These are phyloP conservation scores for Trichopria drosophilae DNA, from an alignment of 2,888 invertebrate genomes.

Conservation along the genomic window DNA sequence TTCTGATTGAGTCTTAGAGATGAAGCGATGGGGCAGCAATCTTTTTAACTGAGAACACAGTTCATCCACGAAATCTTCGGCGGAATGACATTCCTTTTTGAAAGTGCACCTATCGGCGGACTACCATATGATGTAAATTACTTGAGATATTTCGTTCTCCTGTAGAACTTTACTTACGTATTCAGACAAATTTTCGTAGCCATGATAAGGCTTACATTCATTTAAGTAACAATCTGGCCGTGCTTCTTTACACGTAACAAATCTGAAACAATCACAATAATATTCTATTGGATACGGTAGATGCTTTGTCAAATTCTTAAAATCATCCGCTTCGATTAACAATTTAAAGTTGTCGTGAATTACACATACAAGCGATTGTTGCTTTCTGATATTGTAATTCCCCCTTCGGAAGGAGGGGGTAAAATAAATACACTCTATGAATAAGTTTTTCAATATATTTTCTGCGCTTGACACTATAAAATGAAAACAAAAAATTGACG, in stretches of 20 bases:
- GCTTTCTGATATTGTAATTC: too few species aligned
- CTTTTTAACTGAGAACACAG: conserved; percentile 5
- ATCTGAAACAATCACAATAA: conserved; percentile 3
- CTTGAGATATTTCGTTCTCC: not conserved
- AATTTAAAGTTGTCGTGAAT: conserved; percentile 10
- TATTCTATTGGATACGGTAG: conserved; percentile 2
- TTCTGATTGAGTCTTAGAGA: conserved; percentile 8
- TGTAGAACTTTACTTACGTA: conserved; percentile 7
- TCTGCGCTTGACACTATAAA: too few species aligned
- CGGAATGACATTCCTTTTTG: conserved; percentile 1
- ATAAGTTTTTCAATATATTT: too few species aligned
- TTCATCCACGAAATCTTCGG: conserved; percentile 5
- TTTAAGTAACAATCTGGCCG: conserved; percentile 6
- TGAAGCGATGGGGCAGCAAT: conserved; percentile 6
- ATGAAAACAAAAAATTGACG: too few species aligned
- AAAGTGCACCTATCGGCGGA: conserved; percentile 8
- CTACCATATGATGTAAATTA: not conserved
- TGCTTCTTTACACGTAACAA: not conserved
- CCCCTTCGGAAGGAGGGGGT: too few species aligned
- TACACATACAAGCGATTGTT: too few species aligned
- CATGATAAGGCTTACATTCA: conserved; percentile 8
- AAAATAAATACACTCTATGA: too few species aligned
- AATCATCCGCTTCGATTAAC: conserved; percentile 10
- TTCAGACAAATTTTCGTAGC: conserved; percentile 6
- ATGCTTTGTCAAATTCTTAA: not conserved